These are phyloP conservation scores for Fragum whitleyi DNA, from an alignment of 2,888 invertebrate species.

Conservation along the genomic window DNA sequence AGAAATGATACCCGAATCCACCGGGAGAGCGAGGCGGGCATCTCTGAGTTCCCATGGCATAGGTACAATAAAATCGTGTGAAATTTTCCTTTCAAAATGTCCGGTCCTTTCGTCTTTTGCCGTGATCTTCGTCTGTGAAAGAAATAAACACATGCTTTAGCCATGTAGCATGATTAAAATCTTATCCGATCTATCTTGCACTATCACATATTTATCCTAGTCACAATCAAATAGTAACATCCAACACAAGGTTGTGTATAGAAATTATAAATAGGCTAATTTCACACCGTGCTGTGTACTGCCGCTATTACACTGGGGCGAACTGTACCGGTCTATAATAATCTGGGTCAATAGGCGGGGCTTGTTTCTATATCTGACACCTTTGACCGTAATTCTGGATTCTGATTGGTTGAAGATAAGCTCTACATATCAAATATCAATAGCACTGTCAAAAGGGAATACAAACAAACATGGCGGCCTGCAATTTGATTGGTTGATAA, in stretches of 20 bases:
- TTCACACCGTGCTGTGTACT: conserved; percentile 50
- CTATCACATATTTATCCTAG: conserved; percentile 14
- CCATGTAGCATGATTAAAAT: conserved; percentile 67
- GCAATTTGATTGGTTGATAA: conserved; percentile 68
- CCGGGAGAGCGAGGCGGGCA: conserved; percentile 48
- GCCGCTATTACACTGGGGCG: conserved; percentile 31
- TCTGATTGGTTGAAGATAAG: conserved; percentile 71
- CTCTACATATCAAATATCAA: conserved; percentile 69
- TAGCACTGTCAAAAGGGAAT: conserved; percentile 72
- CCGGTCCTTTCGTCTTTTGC: conserved; percentile 52
- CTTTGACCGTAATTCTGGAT: conserved; percentile 58
- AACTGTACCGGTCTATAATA: conserved; percentile 27
- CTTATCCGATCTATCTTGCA: conserved; percentile 15
- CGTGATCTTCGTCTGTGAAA: conserved; percentile 53
- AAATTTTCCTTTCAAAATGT: conserved; percentile 60
- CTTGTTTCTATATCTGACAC: conserved; percentile 64
- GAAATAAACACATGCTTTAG: conserved; percentile 64
- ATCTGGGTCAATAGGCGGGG: conserved; percentile 74
- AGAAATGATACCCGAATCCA: conserved; percentile 40
- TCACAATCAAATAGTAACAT: conserved; percentile 21
- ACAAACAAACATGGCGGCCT: conserved; percentile 68
- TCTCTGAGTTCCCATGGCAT: conserved; percentile 63
- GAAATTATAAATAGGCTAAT: conserved; percentile 50
- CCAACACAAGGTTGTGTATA: neutral
- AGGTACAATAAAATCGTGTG: conserved; percentile 37